Base-by-base conservation (phyloP, 2,113 vertebrate genomes). In the Ancistrus triradiatus region DNA sequence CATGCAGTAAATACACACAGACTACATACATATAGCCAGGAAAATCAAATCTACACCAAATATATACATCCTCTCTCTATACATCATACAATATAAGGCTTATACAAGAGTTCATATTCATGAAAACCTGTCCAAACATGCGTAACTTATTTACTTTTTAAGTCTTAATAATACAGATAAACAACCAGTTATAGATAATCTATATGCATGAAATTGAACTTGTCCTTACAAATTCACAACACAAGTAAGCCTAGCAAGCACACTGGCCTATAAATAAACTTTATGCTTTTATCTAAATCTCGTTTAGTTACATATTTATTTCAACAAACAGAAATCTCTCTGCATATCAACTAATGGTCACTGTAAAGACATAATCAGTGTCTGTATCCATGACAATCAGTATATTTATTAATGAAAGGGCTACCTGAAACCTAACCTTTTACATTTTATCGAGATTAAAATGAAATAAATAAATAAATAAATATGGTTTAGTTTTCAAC, bases 131-230 rank as follows among this genome's bases (percentile, higher is more conserved):
- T 38, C 13, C 33, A 42, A 69, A 50, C 33, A 51, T 63, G 52
- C 49, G 21, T 42, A n/a, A 17, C 59, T 60, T 53, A 47, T 27
- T 68, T 46, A 73, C 7, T 43, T 55, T 56, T 38, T 66, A 56
- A 37, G 15, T 47, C 25, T 6, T 37, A 37, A 33, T 37, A 47
- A 37, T 7, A 55, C 9, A 18, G 14, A 33, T 33, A 15, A 62
- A 40, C 37, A 2, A 17, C 3, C 14, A 38, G 11, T 3, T 38
- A 52, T 18, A 6, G 43, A 13, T 10, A 1, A 10, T n/a, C 4
- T 21, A 37, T 27, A n/a, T 13, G 35, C 21, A 19, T 56, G 18
- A 17, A 37, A 7, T 17, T 31, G 24, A 27, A 42, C 15, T 35
- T 15, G 51, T 3, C 51, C 15, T 37, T 38, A 19, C 15, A 58